Base-by-base conservation (phyloP, 1,140 invertebrate genomes). In the Drosophila novamexicana region DNA sequence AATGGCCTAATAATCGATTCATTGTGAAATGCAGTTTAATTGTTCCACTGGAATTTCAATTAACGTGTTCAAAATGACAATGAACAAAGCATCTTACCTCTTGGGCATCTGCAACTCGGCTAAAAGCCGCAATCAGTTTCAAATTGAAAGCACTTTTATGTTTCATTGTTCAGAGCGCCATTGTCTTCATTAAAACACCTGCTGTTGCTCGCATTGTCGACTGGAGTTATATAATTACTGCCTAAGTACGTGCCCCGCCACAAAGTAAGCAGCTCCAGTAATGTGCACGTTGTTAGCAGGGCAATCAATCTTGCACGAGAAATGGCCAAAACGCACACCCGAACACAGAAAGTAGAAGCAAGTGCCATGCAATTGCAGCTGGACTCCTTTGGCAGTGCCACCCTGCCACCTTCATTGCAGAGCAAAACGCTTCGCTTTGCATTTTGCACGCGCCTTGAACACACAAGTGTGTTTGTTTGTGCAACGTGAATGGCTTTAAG, bases 401-500 rank as follows among this genome's bases (percentile, higher is more conserved):
- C 37, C 34, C 36, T 44, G 10, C 14, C 32, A 34, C 3, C 42
- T 18, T 22, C 49, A 16, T n/a, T 53, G 22, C 22, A 65, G 42
- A 10, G 36, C 10, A 34, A 18, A 40, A 22, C 40, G 61, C 67
- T 50, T 47, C 47, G 57, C 67, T 67, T 67, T 70, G 70, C 70
- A 82, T 64, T 53, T 73, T 49, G 70, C 66, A 82, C 64, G 79
- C 79, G 69, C 61, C 79, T 79, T 70, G 79, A 75, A 71, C 65
- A 63, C 61, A 54, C 70, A 50, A 82, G 79, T 82, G 75, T 56
- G 59, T 77, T 81, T 76, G 74, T 82, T 78, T 82, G 70, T 67
- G 44, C 58, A 59, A 49, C 67, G 61, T 82, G 80, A 82, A 82
- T 75, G 79, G 79, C 79, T 82, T 82, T 82, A 75, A 82, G 79